Evolutionary conservation across 2,113 vertebrate species (phyloP).

Genomic region (Melanotaenia duboulayi): DNA sequence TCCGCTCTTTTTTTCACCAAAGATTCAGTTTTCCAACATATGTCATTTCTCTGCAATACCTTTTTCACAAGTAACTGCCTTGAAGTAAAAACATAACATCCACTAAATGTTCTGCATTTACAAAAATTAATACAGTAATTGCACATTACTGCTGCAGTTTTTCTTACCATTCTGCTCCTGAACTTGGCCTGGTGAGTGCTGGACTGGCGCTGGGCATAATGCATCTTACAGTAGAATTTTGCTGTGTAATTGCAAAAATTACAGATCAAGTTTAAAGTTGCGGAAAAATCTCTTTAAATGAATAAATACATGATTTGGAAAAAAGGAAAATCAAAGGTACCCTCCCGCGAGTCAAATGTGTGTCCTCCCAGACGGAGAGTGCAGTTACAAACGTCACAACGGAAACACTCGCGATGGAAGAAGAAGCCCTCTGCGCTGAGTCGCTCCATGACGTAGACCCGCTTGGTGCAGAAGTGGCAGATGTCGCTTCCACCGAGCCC

Average conservation of each 20-base stretch:
- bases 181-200: slow-evolving; percentile 73
- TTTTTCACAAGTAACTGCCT: too few relatives aligned
- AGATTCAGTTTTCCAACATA: too few relatives aligned
- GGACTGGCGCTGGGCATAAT: slow-evolving; percentile 87
- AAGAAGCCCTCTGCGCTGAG: slow-evolving; percentile 93
- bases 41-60: too few relatives aligned
- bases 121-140: neutral
- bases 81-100: too few relatives aligned
- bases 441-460: slow-evolving; percentile 95
- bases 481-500: slow-evolving; percentile 89
- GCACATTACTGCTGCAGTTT: too few relatives aligned
- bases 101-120: too few relatives aligned
- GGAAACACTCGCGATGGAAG: slow-evolving; percentile 97
- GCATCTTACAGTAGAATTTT: slow-evolving; percentile 96
- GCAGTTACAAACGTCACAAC: slow-evolving; percentile 88
- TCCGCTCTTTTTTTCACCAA: too few relatives aligned
- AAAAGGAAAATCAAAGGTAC: slow-evolving; percentile 41
- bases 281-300: neutral
- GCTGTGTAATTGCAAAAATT: slow-evolving; percentile 73
- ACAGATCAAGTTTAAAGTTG: neutral
- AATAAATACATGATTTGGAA: neutral
- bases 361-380: slow-evolving; percentile 90
- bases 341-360: slow-evolving; percentile 84
- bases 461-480: slow-evolving; percentile 93
- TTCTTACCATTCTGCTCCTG: slow-evolving; percentile 70